Conservation (phyloP, 2,888 invertebrate genomes). For the Eumacrocentrus americanus region DNA sequence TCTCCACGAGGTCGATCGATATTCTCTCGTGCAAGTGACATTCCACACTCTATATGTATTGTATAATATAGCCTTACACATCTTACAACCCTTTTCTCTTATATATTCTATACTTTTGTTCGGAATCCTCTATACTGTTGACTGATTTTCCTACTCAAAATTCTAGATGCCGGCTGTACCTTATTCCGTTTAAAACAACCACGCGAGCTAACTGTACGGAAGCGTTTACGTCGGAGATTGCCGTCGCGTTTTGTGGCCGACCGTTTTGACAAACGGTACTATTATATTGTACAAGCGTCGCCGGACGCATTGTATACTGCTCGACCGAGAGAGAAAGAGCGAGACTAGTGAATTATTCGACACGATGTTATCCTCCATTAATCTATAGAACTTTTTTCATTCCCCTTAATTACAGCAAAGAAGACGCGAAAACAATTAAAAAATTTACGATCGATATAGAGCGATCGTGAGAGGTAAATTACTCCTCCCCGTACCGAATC, state of each 20-base stretch:
- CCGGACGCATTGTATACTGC: slow-evolving; percentile 10
- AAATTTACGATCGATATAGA: neutral
- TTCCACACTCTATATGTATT: slow-evolving; percentile 23
- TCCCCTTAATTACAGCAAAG: slow-evolving; percentile 3
- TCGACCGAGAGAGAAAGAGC: slow-evolving; percentile 9
- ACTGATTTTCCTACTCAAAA: slow-evolving; percentile 1
- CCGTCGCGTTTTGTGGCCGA: slow-evolving; percentile 37
- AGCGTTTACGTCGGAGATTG: slow-evolving; percentile 52
- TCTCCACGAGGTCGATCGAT: slow-evolving; percentile 24
- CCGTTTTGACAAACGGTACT: slow-evolving; percentile 58
- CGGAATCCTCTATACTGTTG: neutral
- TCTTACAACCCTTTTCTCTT: neutral
- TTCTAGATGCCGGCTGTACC: neutral
- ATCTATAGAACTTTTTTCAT: neutral
- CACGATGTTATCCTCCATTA: slow-evolving; percentile 16
- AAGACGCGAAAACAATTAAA: neutral
- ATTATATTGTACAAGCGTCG: slow-evolving; percentile 30
- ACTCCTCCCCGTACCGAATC: too few species aligned
- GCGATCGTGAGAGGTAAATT: neutral
- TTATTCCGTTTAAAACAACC: neutral
- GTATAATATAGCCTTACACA: slow-evolving; percentile 5
- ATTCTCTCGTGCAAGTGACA: slow-evolving; percentile 19
- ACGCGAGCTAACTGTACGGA: slow-evolving; percentile 44
- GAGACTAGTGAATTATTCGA: slow-evolving; percentile 15
- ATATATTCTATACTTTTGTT: neutral